Percentiles rank a stretch among this genome's conserved stretches.
phyloP scores from a whole-genome alignment of 2,888 invertebrate genomes.

The Cephus sareptanus region DNA sequence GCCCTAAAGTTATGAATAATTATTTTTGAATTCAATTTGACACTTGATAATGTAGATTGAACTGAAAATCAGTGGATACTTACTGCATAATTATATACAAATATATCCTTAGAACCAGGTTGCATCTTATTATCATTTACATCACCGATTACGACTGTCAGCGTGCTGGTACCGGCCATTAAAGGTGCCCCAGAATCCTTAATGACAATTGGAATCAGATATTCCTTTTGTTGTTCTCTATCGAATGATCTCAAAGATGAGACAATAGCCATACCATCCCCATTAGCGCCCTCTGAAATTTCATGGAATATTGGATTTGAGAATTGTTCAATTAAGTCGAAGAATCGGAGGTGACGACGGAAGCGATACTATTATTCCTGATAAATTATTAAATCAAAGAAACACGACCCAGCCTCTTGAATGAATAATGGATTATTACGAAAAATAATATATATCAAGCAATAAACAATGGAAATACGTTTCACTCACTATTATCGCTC shows the following conservation, averaged over 20 bases:
- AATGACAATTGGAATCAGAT: constrained; percentile 96
- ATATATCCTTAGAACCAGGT: constrained; percentile 95
- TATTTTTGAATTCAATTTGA: background rate
- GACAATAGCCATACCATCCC: constrained; percentile 98
- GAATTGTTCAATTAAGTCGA: background rate
- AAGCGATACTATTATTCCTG: background rate
- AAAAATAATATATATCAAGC: background rate
- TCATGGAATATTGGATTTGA: background rate
- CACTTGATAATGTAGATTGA: background rate
- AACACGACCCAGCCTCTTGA: background rate
- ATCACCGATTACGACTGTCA: constrained; percentile 97
- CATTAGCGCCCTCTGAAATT: constrained; percentile 90
- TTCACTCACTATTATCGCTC: constrained; percentile 89
- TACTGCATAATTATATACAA: constrained; percentile 93
- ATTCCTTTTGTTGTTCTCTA: constrained; percentile 95
- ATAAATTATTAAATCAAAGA: background rate
- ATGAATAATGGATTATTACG: background rate
- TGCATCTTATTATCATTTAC: constrained; percentile 99
- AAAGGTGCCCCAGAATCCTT: constrained; percentile 97
- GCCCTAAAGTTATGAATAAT: constrained; percentile 69
- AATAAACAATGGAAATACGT: background rate
- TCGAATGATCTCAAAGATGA: constrained; percentile 93
- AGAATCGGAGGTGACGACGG: background rate
- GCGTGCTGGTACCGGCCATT: constrained; percentile 94
- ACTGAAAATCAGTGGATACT: constrained; percentile 26